Evolutionary conservation across 2,113 vertebrate species (phyloP).

Genomic region (Chrysochloris asiatica): DNA sequence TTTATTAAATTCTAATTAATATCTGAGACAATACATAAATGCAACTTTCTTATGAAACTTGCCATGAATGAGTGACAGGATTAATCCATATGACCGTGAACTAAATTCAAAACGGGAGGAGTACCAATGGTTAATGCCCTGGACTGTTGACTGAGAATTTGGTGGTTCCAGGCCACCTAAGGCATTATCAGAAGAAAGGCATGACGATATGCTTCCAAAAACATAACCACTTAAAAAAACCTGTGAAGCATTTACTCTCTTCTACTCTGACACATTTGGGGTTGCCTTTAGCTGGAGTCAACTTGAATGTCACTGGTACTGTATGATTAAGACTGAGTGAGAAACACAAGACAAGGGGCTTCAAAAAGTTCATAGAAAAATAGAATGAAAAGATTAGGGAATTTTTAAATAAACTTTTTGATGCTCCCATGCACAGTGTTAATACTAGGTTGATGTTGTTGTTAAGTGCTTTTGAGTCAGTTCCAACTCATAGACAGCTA

Average conservation of each 20-base stretch:
- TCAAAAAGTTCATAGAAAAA: too few species aligned
- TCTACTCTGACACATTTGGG: not conserved
- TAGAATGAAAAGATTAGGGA: too few species aligned
- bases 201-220: not conserved
- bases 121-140: too few species aligned
- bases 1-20: slow-evolving; percentile 36
- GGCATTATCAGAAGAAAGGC: not conserved
- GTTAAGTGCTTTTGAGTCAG: too few species aligned
- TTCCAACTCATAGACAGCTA: too few species aligned
- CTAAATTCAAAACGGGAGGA: not conserved
- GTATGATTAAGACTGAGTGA: not conserved
- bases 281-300: not conserved
- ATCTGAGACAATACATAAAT: not conserved
- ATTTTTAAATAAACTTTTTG: too few species aligned
- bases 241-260: not conserved
- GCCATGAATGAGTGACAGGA: not conserved
- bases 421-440: too few species aligned
- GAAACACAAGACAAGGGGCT: not conserved
- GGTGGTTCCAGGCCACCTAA: not conserved
- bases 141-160: not conserved
- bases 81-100: slow-evolving; percentile 42
- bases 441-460: not conserved
- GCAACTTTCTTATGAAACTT: not conserved
- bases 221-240: not conserved
- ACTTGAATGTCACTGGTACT: not conserved